Conservation (phyloP, 2,888 invertebrate species). For the Scrobipalpa atriplicella region DNA sequence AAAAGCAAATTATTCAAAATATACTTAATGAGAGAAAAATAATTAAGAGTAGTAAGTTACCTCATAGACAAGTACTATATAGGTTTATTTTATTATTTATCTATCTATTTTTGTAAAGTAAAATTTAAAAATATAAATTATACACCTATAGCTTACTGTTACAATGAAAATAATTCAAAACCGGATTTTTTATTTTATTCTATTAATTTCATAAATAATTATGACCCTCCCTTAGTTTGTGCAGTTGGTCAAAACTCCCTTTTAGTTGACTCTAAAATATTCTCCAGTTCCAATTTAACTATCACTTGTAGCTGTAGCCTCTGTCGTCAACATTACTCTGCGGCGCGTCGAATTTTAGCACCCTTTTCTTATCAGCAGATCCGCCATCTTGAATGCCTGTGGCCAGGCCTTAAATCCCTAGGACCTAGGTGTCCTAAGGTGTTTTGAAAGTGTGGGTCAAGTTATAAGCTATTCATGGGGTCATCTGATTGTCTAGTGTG, state of each 20-base stretch:
- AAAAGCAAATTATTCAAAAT: too few species aligned
- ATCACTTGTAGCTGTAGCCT: neutral
- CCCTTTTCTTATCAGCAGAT: conserved; percentile 34
- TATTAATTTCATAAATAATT: too few species aligned
- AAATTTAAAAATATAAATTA: too few species aligned
- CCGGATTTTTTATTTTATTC: too few species aligned
- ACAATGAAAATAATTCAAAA: too few species aligned
- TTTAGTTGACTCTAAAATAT: neutral
- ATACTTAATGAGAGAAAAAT: too few species aligned
- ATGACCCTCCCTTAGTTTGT: too few species aligned
- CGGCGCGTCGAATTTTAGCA: conserved; percentile 32
- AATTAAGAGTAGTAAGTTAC: too few species aligned
- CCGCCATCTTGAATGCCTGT: conserved; percentile 35
- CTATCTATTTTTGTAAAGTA: too few species aligned
- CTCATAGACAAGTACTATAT: too few species aligned
- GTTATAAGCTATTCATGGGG: conserved; percentile 22
- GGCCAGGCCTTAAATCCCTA: conserved; percentile 35
- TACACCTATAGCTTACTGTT: too few species aligned
- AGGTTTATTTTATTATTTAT: too few species aligned
- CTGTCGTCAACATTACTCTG: conserved; percentile 30
- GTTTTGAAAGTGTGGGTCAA: conserved; percentile 22
- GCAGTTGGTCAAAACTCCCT: neutral
- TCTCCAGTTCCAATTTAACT: neutral
- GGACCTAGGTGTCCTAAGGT: conserved; percentile 32
- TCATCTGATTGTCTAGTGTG: neutral